These are phyloP conservation scores for Leptinotarsa tumamoca DNA, from an alignment of 2,888 invertebrate genomes.

Conservation along the genomic window DNA sequence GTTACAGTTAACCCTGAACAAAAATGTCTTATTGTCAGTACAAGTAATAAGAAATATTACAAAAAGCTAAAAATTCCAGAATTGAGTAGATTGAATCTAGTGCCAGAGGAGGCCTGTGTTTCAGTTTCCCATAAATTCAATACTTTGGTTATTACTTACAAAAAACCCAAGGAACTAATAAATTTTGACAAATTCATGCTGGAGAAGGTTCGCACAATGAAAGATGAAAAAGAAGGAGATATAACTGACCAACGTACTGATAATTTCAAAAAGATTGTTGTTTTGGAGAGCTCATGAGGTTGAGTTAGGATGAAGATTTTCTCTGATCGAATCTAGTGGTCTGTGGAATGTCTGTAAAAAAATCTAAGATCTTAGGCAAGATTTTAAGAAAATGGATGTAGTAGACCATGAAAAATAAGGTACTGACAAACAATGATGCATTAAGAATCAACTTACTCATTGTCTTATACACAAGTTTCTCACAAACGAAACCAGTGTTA, in stretches of 20 bases:
- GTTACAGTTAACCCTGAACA: constrained; percentile 76
- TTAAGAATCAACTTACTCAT: no score
- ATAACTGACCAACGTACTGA: constrained; percentile 64
- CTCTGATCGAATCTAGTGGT: neutral
- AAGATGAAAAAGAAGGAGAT: constrained; percentile 57
- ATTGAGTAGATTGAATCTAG: constrained; percentile 74
- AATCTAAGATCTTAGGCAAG: no score
- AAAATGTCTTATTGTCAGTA: constrained; percentile 76
- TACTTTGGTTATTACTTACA: constrained; percentile 83
- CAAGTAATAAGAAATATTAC: constrained; percentile 85
- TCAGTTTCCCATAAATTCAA: constrained; percentile 79
- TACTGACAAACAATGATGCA: no score
- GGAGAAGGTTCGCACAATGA: constrained; percentile 60
- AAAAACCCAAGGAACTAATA: constrained; percentile 78
- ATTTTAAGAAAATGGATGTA: no score
- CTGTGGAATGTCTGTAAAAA: no score
- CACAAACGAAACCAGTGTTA: no score
- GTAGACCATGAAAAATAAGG: no score
- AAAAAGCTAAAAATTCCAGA: constrained; percentile 80
- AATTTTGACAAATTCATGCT: constrained; percentile 76
- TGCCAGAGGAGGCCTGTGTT: constrained; percentile 74
- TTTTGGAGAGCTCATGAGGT: neutral
- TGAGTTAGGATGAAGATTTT: neutral
- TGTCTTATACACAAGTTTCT: no score
- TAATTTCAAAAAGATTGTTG: constrained; percentile 4